Percentiles rank a stretch among this genome's conserved stretches.
phyloP scores from a whole-genome alignment of 2,888 invertebrate species.

The Cataglyphis altisquamis region DNA sequence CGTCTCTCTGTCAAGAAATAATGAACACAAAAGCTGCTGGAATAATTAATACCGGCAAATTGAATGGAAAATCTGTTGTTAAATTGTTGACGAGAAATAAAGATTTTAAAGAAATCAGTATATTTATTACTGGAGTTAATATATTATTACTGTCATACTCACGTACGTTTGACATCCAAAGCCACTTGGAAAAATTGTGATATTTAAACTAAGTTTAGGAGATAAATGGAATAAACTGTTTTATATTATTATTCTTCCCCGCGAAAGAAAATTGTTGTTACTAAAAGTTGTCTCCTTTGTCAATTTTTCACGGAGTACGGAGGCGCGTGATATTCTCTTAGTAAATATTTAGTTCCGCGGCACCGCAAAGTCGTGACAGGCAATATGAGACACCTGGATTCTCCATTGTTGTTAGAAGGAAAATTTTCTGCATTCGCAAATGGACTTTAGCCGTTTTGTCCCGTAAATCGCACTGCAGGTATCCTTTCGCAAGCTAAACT shows the following conservation, averaged over 20 bases:
- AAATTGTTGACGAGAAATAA: constrained; percentile 64
- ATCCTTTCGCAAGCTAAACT: constrained; percentile 18
- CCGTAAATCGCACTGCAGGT: background rate
- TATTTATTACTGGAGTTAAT: background rate
- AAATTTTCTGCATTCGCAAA: constrained; percentile 58
- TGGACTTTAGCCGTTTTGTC: constrained; percentile 35
- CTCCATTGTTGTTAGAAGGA: background rate
- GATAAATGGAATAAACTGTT: background rate
- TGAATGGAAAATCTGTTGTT: constrained; percentile 55
- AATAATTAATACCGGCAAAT: constrained; percentile 69
- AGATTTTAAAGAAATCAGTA: background rate
- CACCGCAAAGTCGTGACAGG: background rate
- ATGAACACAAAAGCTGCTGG: constrained; percentile 58
- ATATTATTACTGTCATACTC: background rate
- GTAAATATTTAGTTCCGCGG: constrained; percentile 19
- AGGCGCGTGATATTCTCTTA: background rate
- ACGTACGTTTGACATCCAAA: background rate
- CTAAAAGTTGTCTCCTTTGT: background rate
- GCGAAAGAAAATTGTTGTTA: background rate
- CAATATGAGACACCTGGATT: background rate
- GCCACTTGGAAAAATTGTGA: background rate
- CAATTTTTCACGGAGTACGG: background rate
- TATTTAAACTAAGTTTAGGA: constrained; percentile 8
- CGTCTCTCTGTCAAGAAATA: constrained; percentile 41
- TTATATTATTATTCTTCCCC: background rate